phyloP scores from a whole-genome alignment of 2,113 vertebrate species.

The Thinocorus orbignyianus region DNA sequence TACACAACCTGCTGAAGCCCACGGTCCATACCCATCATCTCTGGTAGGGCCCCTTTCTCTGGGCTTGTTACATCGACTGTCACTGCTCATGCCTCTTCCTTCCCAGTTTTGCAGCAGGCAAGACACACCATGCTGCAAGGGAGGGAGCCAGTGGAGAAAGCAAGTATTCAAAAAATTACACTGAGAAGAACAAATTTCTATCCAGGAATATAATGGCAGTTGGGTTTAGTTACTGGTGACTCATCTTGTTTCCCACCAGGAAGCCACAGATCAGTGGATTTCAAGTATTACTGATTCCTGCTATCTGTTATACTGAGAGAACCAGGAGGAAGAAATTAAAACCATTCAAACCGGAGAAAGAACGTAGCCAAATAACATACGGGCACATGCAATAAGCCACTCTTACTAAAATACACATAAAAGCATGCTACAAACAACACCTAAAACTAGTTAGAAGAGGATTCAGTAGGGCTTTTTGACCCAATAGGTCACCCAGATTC shows the following conservation, averaged over 20 bases:
- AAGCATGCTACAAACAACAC: not conserved
- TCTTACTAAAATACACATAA: not conserved
- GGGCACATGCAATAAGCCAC: not conserved
- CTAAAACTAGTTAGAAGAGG: not conserved
- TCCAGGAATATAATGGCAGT: not conserved
- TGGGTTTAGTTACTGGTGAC: constrained; percentile 37
- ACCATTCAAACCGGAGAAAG: not conserved
- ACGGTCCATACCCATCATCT: not conserved
- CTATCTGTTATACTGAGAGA: not conserved
- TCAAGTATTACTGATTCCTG: constrained; percentile 35
- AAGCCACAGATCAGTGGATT: constrained; percentile 18
- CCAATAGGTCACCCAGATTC: not conserved
- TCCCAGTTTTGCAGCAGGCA: not conserved
- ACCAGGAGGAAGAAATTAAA: constrained; percentile 19
- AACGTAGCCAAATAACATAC: not conserved
- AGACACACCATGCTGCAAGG: not conserved
- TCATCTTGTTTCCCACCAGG: constrained; percentile 32
- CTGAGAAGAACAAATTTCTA: not conserved
- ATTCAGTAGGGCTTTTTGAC: not conserved
- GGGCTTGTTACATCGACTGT: not conserved
- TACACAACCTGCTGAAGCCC: not conserved
- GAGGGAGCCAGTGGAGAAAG: not conserved
- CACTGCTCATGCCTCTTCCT: not conserved
- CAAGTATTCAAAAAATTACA: not conserved
- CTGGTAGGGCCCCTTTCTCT: not conserved